Percentiles rank a stretch among this genome's conserved stretches.
Conservation (phyloP, 1,140 invertebrate genomes). For the Drosophila aff. region DNA sequence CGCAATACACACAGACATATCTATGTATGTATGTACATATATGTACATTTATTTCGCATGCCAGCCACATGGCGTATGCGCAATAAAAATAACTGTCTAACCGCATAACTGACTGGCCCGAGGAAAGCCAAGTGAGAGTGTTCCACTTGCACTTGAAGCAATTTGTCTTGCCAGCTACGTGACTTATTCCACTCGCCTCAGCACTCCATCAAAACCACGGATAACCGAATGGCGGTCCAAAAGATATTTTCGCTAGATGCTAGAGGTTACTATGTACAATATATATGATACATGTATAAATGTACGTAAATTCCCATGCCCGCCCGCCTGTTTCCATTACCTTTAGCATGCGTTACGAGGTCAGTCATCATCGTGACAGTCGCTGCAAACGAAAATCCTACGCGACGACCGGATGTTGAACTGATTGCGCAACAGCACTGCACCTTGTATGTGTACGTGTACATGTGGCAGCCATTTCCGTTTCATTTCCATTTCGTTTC, state of each 20-base stretch:
- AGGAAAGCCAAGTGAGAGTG: conserved; percentile 45
- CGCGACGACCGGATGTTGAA: conserved; percentile 57
- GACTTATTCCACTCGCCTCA: conserved; percentile 61
- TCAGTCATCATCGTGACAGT: conserved; percentile 57
- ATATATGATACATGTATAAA: neutral
- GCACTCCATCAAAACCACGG: conserved; percentile 40
- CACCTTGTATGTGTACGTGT: conserved; percentile 8
- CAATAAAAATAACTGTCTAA: conserved; percentile 80
- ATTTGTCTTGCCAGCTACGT: conserved; percentile 78
- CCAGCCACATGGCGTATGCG: conserved; percentile 67
- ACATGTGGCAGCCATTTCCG: conserved; percentile 55
- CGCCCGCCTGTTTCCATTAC: conserved; percentile 50
- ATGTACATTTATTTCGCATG: conserved; percentile 39
- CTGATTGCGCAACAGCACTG: conserved; percentile 69
- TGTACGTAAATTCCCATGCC: conserved; percentile 7
- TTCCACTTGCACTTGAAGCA: conserved; percentile 67
- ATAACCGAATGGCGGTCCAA: conserved; percentile 17
- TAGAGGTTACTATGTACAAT: conserved; percentile 2
- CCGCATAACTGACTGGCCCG: conserved; percentile 50
- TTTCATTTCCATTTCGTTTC: conserved; percentile 40
- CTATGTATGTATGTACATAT: conserved; percentile 24
- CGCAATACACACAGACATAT: conserved; percentile 39
- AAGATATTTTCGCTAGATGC: conserved; percentile 41
- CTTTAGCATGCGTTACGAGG: conserved; percentile 60
- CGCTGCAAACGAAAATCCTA: conserved; percentile 39